Evolutionary conservation across 2,888 invertebrate genomes (phyloP).

Genomic region (Sesia apiformis): DNA sequence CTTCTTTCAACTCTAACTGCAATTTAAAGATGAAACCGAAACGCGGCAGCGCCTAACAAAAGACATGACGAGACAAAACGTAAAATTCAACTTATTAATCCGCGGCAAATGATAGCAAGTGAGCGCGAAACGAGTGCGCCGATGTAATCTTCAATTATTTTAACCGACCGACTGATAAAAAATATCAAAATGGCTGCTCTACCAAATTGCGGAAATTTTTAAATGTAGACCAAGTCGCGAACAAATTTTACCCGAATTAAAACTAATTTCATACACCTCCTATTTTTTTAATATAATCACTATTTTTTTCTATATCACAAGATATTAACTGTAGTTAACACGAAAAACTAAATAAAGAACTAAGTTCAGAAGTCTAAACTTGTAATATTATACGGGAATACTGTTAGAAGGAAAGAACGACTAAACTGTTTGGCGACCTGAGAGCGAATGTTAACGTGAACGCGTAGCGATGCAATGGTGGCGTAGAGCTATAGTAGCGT

Average conservation of each 20-base stretch:
- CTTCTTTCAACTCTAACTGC: conserved; percentile 26
- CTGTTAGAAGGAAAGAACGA: conserved; percentile 31
- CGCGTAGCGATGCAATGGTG: conserved; percentile 45
- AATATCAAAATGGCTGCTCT: conserved; percentile 45
- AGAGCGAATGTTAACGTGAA: conserved; percentile 64
- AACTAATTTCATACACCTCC: conserved; percentile 22
- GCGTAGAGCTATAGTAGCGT: conserved; percentile 24
- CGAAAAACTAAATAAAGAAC: conserved; percentile 27
- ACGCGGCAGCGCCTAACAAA: conserved; percentile 14
- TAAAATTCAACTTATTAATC: conserved; percentile 29
- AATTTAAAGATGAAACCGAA: conserved; percentile 24
- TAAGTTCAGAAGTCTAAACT: conserved; percentile 38
- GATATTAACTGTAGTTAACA: conserved; percentile 17
- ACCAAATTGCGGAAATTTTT: conserved; percentile 58
- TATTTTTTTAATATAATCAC: conserved; percentile 27
- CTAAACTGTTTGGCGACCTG: conserved; percentile 43
- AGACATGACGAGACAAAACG: conserved; percentile 37
- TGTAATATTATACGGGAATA: conserved; percentile 24
- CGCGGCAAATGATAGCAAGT: conserved; percentile 16
- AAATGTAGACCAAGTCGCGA: conserved; percentile 54
- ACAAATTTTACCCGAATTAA: conserved; percentile 18
- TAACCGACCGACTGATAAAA: conserved; percentile 14
- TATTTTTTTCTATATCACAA: conserved; percentile 19
- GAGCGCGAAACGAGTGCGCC: conserved; percentile 15
- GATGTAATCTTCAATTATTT: conserved; percentile 9